A percentile compares a stretch with the other conserved stretches of the same genome.
These are phyloP conservation scores for Enteromius viviparus DNA, from an alignment of 2,797 vertebrate genomes.

Conservation along the genomic window DNA sequence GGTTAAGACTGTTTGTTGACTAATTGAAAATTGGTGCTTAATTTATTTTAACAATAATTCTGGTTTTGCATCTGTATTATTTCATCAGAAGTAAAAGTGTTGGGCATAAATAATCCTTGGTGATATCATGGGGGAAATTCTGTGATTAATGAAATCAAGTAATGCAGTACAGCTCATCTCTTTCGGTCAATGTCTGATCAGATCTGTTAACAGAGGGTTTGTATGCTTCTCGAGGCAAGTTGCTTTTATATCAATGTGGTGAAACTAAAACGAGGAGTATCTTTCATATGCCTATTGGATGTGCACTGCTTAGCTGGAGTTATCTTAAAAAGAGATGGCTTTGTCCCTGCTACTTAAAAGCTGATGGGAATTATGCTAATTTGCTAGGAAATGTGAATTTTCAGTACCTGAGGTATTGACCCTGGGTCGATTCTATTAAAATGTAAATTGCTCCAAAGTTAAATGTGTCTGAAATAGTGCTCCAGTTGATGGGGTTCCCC, in stretches of 20 bases:
- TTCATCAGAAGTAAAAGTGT: background rate
- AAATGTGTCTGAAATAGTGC: constrained; percentile 75
- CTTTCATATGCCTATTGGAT: constrained; percentile 62
- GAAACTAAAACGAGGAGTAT: constrained; percentile 41
- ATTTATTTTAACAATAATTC: background rate
- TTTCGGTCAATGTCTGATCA: constrained; percentile 23
- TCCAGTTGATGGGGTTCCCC: constrained; percentile 65
- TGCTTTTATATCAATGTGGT: constrained; percentile 9
- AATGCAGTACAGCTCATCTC: constrained; percentile 12
- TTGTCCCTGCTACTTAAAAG: constrained; percentile 77
- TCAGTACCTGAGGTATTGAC: constrained; percentile 81
- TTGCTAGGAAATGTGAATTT: constrained; percentile 75
- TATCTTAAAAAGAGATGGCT: constrained; percentile 75
- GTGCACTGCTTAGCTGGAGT: constrained; percentile 64
- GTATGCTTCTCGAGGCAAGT: constrained; percentile 12
- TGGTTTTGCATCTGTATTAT: background rate
- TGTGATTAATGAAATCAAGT: constrained; percentile 10
- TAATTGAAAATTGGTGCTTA: background rate
- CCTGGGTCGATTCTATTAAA: constrained; percentile 82
- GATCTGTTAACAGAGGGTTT: constrained; percentile 14
- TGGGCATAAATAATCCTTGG: background rate
- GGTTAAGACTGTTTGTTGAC: background rate
- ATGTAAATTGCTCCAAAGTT: constrained; percentile 81
- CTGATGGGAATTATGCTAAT: constrained; percentile 84
- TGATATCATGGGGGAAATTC: background rate